Evolutionary conservation across 35 echinoderm and acorn worm species (phyloP).

Genomic region (Amphiura filiformis): DNA sequence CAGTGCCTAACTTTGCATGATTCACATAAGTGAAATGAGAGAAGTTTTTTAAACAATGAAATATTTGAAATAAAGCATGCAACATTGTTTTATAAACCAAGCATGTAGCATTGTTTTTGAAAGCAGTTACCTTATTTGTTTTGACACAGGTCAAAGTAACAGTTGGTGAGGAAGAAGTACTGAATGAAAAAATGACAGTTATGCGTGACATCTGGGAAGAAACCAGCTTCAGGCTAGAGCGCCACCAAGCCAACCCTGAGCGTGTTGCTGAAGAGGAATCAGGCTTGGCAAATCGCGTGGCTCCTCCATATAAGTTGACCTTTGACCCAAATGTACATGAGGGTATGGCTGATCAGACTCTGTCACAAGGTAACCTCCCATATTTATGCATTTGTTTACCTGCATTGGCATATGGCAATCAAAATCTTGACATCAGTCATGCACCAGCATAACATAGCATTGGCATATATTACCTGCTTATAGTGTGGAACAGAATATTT

Average conservation of each 20-base stretch:
- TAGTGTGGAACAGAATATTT: too few relatives aligned
- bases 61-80: too few relatives aligned
- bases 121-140: too few relatives aligned
- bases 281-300: conserved; percentile 54
- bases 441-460: neutral
- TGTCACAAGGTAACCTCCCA: neutral
- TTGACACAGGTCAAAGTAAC: conserved; percentile 77
- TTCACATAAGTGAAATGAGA: too few relatives aligned
- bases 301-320: conserved; percentile 81
- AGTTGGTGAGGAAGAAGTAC: conserved; percentile 49
- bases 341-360: neutral
- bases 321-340: conserved; percentile 52
- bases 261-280: conserved; percentile 75
- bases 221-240: conserved; percentile 86
- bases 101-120: neutral
- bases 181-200: conserved; percentile 56
- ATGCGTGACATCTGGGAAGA: conserved; percentile 92
- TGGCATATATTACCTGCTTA: neutral
- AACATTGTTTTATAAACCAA: neutral
- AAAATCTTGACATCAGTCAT: neutral
- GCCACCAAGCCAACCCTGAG: conserved; percentile 77
- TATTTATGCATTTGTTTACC: too few relatives aligned
- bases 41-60: too few relatives aligned
- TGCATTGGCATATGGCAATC: neutral
- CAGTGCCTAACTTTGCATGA: too few relatives aligned